These are phyloP conservation scores for Xiphophorus birchmanni DNA, from an alignment of 2,797 vertebrate species.

Conservation along the genomic window DNA sequence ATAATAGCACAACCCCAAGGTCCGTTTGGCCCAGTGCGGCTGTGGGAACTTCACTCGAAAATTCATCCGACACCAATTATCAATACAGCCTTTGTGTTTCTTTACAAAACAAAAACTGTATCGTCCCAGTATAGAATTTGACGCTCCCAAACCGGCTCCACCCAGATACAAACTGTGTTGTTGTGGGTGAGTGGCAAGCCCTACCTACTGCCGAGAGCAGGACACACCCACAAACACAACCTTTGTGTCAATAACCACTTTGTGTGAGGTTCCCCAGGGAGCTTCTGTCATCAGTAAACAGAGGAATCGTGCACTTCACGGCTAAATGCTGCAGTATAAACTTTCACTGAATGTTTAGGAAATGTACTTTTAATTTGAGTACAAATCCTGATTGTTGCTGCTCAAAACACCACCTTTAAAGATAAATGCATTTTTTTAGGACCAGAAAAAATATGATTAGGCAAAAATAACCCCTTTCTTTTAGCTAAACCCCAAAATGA, in stretches of 20 bases:
- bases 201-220: conserved; percentile 26
- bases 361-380: not conserved
- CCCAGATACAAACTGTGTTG: conserved; percentile 33
- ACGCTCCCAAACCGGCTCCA: conserved; percentile 48
- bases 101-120: conserved; percentile 55
- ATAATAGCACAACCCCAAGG: conserved; percentile 26
- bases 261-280: not conserved
- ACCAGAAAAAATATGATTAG: not conserved
- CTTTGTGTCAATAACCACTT: not conserved
- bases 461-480: not conserved
- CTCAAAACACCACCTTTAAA: not conserved
- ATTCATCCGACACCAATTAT: conserved; percentile 37
- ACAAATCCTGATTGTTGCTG: not conserved
- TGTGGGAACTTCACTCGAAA: conserved; percentile 25
- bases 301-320: conserved; percentile 20
- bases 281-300: conserved; percentile 16
- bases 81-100: conserved; percentile 45
- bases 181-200: conserved; percentile 15
- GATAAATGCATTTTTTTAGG: not conserved
- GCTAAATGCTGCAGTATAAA: not conserved
- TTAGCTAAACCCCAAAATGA: not conserved
- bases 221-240: conserved; percentile 3
- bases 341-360: not conserved
- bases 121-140: conserved; percentile 44
- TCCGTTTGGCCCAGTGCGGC: conserved; percentile 6